Base-by-base conservation (phyloP, 2,888 invertebrate genomes). In the Drosophila colorata region DNA sequence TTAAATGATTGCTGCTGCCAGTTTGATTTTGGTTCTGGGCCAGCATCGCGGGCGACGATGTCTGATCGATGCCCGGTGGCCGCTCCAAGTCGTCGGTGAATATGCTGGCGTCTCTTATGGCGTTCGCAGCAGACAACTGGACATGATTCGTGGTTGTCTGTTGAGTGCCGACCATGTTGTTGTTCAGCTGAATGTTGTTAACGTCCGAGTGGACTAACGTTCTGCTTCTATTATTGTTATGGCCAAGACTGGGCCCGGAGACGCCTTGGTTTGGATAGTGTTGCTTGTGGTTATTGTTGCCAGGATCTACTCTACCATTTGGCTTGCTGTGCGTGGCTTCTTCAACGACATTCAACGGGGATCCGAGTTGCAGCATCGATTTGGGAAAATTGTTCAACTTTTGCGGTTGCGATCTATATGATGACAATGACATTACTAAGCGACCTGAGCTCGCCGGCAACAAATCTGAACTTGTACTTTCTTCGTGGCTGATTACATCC, bases 101-200 rank as follows among this genome's bases (percentile, higher is more conserved):
- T 8, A 61, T 60, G 35, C 53, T 55, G 2, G 46, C 56, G 51
- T 82, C 74, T 13, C 56, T 55, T 31, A 56, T 56, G 25, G 61
- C 41, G 18, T 47, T 60, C 25, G 60, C 33, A 11, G 31, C 35
- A 9, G 73, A 56, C 33, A 69, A 43, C 44, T 69, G 67, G 40
- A 57, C 65, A 57, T 65, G 66, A 49, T 55, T 67, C n/a, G n/a
- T n/a, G 28, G 28, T 31, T n/a, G 41, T 64, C 46, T 86, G 78
- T 20, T 87, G 79, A 14, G 82, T 73, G 16, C 88, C 90, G 51
- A 90, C 88, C 90, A 90, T 64, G 18, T 74, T 80, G 43, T 68
- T 77, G 14, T 73, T 69, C n/a, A 57, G 41, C 18, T 63, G 53
- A 7, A 51, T 16, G 23, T 57, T 57, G 9, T 58, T 58, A 35